Evolutionary conservation across 2,888 invertebrate genomes (phyloP), one percentile per base, ranked within the genome.

Genomic region (Hemistola chrysoprasaria): DNA sequence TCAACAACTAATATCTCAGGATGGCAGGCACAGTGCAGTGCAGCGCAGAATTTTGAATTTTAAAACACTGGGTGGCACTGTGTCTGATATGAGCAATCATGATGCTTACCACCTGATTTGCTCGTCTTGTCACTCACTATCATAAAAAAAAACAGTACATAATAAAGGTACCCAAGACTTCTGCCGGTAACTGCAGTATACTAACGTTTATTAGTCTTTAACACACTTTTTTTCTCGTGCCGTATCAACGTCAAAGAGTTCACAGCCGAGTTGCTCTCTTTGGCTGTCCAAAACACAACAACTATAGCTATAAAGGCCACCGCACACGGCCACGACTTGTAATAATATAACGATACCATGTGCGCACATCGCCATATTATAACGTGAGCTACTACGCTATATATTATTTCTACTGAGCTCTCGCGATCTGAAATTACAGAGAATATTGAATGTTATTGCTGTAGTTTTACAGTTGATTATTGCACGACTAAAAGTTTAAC

Each of bases 261-360:
- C 52, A 49, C 54, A 28, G 28, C 41, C 11, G 38, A 43, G 2
- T 34, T 37, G 23, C 40, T 44, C 30, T 40, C 57, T 68, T 65
- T 76, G 50, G 79, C 82, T 82, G 75, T 78, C 77, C 80, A 80
- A 78, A 78, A 80, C 60, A 81, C 77, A 82, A 75, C 55, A 71
- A 64, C 73, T 66, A 78, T 69, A 70, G 70, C 74, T 64, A 74
- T 74, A 70, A 78, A 58, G 65, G 71, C 59, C 56, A 70, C 57
- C 60, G 67, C 45, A 52, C 62, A 51, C 54, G 55, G 59, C 61
- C 69, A 71, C 47, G 59, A 63, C 35, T 47, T 46, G 40, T 55
- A 51, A 44, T 56, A 65, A 41, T 73, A 31, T 40, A 50, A 60
- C 23, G 65, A 52, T 8, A 58, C 56, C 47, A 74, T 47, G 52